These are phyloP conservation scores for Escarpia spicata DNA, from an alignment of 2,888 invertebrate genomes.

Conservation along the genomic window DNA sequence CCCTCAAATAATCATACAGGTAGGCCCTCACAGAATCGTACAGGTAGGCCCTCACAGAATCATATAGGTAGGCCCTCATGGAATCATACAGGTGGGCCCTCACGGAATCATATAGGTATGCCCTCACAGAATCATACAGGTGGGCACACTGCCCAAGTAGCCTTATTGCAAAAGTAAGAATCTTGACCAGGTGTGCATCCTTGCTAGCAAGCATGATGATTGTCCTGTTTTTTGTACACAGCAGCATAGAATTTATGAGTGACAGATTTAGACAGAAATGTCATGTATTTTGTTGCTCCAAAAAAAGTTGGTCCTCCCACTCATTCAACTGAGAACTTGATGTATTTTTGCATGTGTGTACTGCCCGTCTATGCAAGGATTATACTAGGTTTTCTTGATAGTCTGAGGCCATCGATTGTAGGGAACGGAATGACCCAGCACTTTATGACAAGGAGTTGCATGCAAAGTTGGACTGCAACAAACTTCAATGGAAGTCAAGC, in stretches of 20 bases:
- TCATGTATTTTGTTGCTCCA: background rate
- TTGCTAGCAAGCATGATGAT: background rate
- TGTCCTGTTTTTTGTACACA: background rate
- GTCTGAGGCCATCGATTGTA: slow-evolving; percentile 51
- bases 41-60: slow-evolving; percentile 44
- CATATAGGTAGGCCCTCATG: slow-evolving; percentile 27
- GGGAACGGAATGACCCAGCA: slow-evolving; percentile 72
- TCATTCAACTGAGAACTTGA: background rate
- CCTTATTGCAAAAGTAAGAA: background rate
- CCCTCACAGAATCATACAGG: background rate
- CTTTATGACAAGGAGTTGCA: slow-evolving; percentile 69
- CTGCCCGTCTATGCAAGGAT: background rate
- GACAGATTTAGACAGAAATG: background rate
- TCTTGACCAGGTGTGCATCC: background rate
- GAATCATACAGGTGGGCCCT: slow-evolving; percentile 24
- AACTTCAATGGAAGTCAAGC: slow-evolving; percentile 56
- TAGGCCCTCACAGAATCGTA: slow-evolving; percentile 42
- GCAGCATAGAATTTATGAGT: background rate
- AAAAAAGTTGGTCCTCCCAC: background rate
- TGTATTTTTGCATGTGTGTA: background rate
- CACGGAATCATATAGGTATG: slow-evolving; percentile 43
- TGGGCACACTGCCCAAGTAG: background rate
- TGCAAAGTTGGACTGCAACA: slow-evolving; percentile 72
- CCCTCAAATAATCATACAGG: slow-evolving; percentile 34
- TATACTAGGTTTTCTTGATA: background rate